Evolutionary conservation across 2,113 vertebrate species (phyloP).

Genomic region (Orientallactaga bullata): DNA sequence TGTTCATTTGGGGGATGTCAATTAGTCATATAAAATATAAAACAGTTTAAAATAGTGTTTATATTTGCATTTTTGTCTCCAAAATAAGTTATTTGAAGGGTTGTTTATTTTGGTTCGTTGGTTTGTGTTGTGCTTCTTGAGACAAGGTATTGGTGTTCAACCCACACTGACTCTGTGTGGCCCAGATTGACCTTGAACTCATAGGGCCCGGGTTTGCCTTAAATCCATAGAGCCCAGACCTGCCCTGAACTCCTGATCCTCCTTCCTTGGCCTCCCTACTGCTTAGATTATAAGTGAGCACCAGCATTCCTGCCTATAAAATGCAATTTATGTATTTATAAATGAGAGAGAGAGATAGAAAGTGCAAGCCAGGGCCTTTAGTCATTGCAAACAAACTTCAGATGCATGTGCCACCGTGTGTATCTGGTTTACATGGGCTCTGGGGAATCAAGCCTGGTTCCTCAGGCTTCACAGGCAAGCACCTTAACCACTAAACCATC

Average conservation of each 20-base stretch:
- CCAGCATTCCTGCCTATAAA: not conserved
- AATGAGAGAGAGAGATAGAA: too few species aligned
- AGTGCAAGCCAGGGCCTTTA: too few species aligned
- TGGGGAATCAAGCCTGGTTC: too few species aligned
- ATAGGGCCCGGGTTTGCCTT: not conserved
- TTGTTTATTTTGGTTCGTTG: not conserved
- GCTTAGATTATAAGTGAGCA: not conserved
- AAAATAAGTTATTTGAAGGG: not conserved
- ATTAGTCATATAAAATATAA: conserved; percentile 14
- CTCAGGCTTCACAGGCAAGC: too few species aligned
- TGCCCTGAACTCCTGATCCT: not conserved
- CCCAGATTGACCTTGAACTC: not conserved
- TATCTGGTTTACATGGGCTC: too few species aligned
- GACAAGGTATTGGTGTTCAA: not conserved
- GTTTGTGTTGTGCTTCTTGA: not conserved
- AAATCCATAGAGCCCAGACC: not conserved
- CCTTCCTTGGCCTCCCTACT: not conserved
- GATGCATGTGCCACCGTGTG: too few species aligned
- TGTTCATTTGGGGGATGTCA: not conserved
- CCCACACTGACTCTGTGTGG: too few species aligned
- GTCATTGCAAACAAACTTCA: too few species aligned
- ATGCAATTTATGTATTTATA: too few species aligned
- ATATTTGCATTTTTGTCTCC: not conserved
- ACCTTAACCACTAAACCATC: too few species aligned
- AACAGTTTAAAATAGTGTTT: not conserved